Evolutionary conservation across 1,140 invertebrate genomes (phyloP).

Genomic region (Zaprionus davidi): DNA sequence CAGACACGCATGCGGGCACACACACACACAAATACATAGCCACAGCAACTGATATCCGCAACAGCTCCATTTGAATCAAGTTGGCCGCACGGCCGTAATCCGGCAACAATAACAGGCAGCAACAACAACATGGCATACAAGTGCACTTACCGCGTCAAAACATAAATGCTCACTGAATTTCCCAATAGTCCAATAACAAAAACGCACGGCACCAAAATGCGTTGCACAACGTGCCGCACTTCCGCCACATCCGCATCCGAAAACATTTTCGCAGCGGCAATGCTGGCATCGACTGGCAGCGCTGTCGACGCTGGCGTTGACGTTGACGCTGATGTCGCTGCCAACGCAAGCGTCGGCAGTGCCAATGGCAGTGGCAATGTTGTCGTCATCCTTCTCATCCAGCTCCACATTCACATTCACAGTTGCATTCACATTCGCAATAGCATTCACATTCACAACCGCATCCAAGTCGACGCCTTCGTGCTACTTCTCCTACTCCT

Average conservation of each 20-base stretch:
- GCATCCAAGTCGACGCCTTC: conserved; percentile 3
- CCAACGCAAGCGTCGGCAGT: conserved; percentile 12
- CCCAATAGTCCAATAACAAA: conserved; percentile 89
- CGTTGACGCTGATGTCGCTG: conserved; percentile 10
- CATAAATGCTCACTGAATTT: conserved; percentile 90
- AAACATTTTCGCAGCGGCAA: conserved; percentile 70
- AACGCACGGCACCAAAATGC: conserved; percentile 89
- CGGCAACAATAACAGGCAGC: conserved; percentile 54
- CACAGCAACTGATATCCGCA: conserved; percentile 2
- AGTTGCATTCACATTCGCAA: background rate
- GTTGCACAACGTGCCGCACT: conserved; percentile 86
- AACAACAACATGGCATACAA: conserved; percentile 52
- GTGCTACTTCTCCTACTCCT: background rate
- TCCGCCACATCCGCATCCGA: conserved; percentile 77
- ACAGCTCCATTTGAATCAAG: conserved; percentile 57
- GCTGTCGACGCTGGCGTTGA: conserved; percentile 26
- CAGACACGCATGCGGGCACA: conserved; percentile 25
- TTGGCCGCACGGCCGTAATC: conserved; percentile 60
- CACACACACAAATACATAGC: conserved; percentile 32
- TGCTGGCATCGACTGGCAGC: conserved; percentile 42
- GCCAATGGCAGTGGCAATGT: conserved; percentile 37
- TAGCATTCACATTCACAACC: background rate
- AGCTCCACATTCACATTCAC: background rate
- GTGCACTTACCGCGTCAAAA: conserved; percentile 87
- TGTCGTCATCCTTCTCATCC: conserved; percentile 45